Conservation (phyloP, 2,113 vertebrate species). For the Sylvilagus bachmani region DNA sequence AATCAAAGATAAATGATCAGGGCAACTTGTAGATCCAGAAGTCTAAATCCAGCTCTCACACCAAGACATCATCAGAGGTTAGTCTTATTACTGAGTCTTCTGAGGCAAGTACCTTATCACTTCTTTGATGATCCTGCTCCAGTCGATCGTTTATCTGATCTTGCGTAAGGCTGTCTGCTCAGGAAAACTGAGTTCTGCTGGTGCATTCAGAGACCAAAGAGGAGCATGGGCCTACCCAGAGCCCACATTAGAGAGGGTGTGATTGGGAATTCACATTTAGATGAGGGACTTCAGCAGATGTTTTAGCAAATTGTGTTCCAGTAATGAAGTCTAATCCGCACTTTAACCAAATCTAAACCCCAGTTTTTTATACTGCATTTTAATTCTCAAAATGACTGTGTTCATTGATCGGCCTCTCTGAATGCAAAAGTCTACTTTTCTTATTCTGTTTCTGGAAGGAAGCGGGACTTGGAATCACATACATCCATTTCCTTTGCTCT, state of each 20-base stretch:
- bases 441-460: slow-evolving; percentile 26
- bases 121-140: not conserved
- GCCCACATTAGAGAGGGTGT: not conserved
- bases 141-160: not conserved
- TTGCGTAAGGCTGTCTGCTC: not conserved
- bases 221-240: not conserved
- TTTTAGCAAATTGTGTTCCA: not conserved
- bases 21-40: not conserved
- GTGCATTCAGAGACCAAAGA: not conserved
- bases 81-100: not conserved
- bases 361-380: not conserved
- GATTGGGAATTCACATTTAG: not conserved
- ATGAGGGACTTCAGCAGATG: not conserved
- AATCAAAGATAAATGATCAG: not conserved
- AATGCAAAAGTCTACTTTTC: not conserved
- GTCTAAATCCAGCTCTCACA: not conserved
- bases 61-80: accelerated
- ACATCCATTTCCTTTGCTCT: slow-evolving; percentile 81
- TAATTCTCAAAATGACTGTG: not conserved
- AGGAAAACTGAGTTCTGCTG: not conserved
- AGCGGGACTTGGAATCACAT: slow-evolving; percentile 73
- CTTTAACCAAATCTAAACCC: not conserved
- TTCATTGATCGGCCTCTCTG: not conserved
- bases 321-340: not conserved
- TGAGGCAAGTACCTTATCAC: not conserved